Evolutionary conservation across 2,888 invertebrate genomes (phyloP).

Genomic region (Cephus runcator): DNA sequence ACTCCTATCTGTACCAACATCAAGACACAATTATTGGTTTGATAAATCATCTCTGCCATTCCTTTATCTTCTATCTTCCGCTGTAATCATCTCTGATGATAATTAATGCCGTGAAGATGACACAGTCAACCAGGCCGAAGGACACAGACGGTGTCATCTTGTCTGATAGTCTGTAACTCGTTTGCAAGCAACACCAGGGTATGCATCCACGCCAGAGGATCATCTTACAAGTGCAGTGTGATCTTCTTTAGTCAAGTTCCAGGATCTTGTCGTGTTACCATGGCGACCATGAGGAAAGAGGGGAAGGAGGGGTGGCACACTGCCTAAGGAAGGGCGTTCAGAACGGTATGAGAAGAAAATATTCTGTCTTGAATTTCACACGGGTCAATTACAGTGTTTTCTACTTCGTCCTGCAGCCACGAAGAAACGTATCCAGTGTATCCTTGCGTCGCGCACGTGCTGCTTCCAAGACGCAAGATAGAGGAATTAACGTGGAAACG

Average conservation of each 20-base stretch:
- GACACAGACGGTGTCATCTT: not conserved
- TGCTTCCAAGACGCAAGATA: not conserved
- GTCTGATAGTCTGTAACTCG: constrained; percentile 23
- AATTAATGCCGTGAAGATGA: not conserved
- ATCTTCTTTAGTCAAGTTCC: constrained; percentile 14
- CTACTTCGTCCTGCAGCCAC: not conserved
- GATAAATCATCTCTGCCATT: too few relatives aligned
- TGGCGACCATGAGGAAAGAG: not conserved
- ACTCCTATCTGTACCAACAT: not conserved
- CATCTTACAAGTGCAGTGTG: constrained; percentile 29
- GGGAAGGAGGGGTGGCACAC: constrained; percentile 2
- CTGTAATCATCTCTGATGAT: not conserved
- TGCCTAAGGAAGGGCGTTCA: too few relatives aligned
- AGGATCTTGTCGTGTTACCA: constrained; percentile 8
- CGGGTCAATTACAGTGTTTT: constrained; percentile 34
- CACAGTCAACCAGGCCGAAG: not conserved
- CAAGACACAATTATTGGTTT: not conserved
- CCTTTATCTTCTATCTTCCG: too few relatives aligned
- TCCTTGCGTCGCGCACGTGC: not conserved
- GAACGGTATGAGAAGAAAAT: constrained; percentile 14
- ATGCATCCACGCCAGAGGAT: constrained; percentile 19
- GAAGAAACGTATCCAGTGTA: not conserved
- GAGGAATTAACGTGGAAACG: not conserved
- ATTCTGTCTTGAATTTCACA: constrained; percentile 36
- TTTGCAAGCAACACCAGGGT: constrained; percentile 20